Evolutionary conservation across 2,888 invertebrate genomes (phyloP), one percentile per base, ranked within the genome.

Genomic region (Saturnia japonica): DNA sequence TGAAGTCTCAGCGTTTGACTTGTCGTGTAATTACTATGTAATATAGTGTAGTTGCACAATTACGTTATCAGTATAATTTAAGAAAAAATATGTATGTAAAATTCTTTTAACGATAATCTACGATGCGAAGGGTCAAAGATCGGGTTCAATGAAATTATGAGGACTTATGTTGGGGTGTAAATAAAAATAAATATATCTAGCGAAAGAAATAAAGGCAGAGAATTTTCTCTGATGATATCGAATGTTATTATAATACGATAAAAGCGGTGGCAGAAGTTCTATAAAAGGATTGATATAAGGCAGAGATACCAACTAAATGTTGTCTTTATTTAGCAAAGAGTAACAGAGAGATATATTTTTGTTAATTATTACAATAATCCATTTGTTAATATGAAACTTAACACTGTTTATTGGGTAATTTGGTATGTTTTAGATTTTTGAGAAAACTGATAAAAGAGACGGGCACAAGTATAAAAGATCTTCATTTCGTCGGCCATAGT

Each of bases 401-500:
- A 19, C 19, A 1, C 0, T 34, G 34, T 34, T 34, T 34, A 57
- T 57, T 25, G 25, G 6, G 25, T 57, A n/a, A 51, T 19, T 40
- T 54, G 70, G 2, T 34, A 4, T 12, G 8, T 74, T 72, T 2
- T 77, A 95, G 95, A 75, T 94, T 95, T 69, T 80, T 95, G 77
- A 85, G 84, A 51, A 91, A 94, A 71, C 72, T 95, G 69, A 91
- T 93, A 72, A 81, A 85, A 2, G 81, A 78, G 45, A 93, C 94
- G 0, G 88, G 89, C 22, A 87, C 85, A 6, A 80, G 82, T 28
- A 83, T 82, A 1, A 88, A 88, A 72, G 87, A 90, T 68, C 89
- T 95, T 74, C 94, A 96, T 79, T 92, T 95, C 72, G 87, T 96
- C 0, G 96, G 96, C 0, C 96, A 96, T 82, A 96, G 96, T 78